Conservation (phyloP, 1,140 invertebrate species). For the Drosophila trapezifrons region DNA sequence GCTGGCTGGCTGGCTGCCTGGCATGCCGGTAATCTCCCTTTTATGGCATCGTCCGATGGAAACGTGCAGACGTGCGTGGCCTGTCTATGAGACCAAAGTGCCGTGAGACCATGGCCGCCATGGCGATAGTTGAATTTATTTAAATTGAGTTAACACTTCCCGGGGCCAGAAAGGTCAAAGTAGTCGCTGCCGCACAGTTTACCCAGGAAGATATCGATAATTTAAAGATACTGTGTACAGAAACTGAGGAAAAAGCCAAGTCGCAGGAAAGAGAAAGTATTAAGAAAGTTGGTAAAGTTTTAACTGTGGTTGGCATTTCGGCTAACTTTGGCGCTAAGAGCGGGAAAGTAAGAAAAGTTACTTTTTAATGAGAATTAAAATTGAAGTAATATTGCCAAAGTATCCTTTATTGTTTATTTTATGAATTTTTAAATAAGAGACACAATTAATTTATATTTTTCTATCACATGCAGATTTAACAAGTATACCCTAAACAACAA, state of each 20-base stretch:
- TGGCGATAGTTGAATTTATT: constrained; percentile 72
- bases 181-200: constrained; percentile 4
- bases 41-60: constrained; percentile 63
- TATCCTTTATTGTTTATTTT: no score
- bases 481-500: no score
- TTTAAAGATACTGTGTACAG: not conserved
- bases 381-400: no score
- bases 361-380: no score
- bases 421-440: no score
- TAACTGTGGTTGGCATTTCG: not conserved
- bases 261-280: not conserved
- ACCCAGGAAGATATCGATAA: constrained; percentile 9
- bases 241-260: not conserved
- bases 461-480: no score
- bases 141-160: constrained; percentile 61
- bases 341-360: not conserved
- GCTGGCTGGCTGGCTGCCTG: constrained; percentile 11
- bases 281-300: not conserved
- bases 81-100: constrained; percentile 50
- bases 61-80: constrained; percentile 70
- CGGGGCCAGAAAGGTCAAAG: constrained; percentile 34
- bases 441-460: no score
- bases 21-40: constrained; percentile 66
- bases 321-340: no score
- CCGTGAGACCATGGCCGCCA: constrained; percentile 12